A percentile compares a stretch with the other conserved stretches of the same genome.
Evolutionary conservation across 2,797 vertebrate genomes (phyloP).

Genomic region (Otus scops): DNA sequence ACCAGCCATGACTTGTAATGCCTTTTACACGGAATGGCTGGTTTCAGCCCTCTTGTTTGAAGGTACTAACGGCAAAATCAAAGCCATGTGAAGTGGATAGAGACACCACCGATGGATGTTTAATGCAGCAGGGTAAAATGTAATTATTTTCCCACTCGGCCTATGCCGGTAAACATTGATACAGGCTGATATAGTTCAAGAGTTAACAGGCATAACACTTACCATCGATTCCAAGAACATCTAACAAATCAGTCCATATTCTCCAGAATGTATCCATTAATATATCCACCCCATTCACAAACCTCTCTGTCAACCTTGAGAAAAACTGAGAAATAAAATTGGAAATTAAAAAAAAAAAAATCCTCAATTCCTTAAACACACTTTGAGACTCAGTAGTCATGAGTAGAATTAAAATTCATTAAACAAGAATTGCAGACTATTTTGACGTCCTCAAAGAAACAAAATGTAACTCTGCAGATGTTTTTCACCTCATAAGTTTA

Average conservation of each 20-base stretch:
- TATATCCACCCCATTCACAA: slow-evolving; percentile 91
- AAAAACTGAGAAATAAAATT: slow-evolving; percentile 83
- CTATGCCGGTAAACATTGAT: neutral
- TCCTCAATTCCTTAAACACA: neutral
- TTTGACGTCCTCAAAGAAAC: neutral
- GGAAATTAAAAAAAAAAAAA: slow-evolving; percentile 23
- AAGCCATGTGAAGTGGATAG: neutral
- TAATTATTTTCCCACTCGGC: neutral
- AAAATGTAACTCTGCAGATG: neutral
- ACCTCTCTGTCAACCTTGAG: slow-evolving; percentile 91
- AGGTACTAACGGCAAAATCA: neutral
- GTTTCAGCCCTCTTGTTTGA: neutral
- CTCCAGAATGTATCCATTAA: slow-evolving; percentile 92
- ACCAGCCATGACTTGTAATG: neutral
- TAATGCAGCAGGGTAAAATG: neutral
- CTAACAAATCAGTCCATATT: slow-evolving; percentile 92
- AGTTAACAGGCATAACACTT: slow-evolving; percentile 56
- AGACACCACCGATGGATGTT: neutral
- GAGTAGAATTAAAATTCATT: neutral
- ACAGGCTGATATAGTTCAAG: neutral
- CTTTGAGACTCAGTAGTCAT: neutral
- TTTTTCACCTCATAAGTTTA: neutral
- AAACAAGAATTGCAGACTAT: neutral
- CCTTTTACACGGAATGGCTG: accelerated
- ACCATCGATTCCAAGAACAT: slow-evolving; percentile 96